These are phyloP conservation scores for Lasioglossum leucozonium DNA, from an alignment of 2,888 invertebrate genomes.

Conservation along the genomic window DNA sequence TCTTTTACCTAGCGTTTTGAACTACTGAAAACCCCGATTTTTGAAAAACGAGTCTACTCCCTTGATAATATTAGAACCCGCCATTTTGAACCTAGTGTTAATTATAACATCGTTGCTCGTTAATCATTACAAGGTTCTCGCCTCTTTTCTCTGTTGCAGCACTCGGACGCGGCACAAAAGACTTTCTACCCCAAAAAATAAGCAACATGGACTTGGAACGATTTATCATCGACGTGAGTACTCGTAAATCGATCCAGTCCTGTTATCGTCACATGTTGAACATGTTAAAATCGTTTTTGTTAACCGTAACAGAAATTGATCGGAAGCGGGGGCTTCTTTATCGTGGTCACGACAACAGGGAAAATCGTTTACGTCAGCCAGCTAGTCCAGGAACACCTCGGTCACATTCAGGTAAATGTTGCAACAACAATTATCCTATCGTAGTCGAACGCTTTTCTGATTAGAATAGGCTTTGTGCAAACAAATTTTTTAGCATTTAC, in stretches of 20 bases:
- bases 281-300: constrained; percentile 44
- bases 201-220: constrained; percentile 82
- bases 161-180: constrained; percentile 71
- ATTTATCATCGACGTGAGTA: constrained; percentile 83
- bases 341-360: constrained; percentile 92
- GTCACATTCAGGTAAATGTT: constrained; percentile 91
- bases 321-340: constrained; percentile 91
- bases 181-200: constrained; percentile 77
- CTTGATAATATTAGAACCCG: too few relatives aligned
- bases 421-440: neutral
- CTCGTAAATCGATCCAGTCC: constrained; percentile 26
- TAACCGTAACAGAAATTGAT: constrained; percentile 71
- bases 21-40: too few relatives aligned
- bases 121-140: too few relatives aligned
- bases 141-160: constrained; percentile 71
- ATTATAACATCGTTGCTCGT: too few relatives aligned
- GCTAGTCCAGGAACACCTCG: constrained; percentile 93
- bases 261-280: constrained; percentile 33
- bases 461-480: neutral
- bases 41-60: too few relatives aligned
- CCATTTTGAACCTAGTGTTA: neutral
- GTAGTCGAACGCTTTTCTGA: neutral
- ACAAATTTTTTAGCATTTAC: too few relatives aligned
- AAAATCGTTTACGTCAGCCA: constrained; percentile 94
- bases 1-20: too few relatives aligned